phyloP scores from a whole-genome alignment of 1,140 invertebrate genomes.

The Diorhabda carinulata region DNA sequence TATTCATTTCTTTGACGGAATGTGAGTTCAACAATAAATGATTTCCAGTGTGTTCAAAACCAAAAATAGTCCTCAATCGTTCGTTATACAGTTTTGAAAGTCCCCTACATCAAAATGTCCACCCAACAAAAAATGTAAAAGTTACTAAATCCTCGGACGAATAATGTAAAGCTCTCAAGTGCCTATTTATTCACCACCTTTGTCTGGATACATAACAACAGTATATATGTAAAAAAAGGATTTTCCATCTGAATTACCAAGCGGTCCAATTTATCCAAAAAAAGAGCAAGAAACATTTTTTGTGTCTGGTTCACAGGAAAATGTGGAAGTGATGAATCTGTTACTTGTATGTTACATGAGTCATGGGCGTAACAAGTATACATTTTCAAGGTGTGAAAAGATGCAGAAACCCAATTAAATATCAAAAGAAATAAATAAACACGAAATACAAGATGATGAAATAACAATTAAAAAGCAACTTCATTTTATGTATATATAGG shows the following conservation, averaged over 20 bases:
- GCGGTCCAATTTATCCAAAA: conserved; percentile 2
- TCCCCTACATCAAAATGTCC: neutral
- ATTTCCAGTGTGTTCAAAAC: too few relatives aligned
- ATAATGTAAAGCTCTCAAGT: neutral
- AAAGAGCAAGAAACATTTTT: neutral
- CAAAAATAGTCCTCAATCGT: too few relatives aligned
- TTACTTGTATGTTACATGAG: neutral
- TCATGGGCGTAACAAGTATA: neutral
- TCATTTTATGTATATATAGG: too few relatives aligned
- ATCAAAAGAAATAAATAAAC: too few relatives aligned
- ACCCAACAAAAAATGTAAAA: neutral
- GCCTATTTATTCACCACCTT: conserved; percentile 2
- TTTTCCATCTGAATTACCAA: neutral
- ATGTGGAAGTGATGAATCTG: neutral
- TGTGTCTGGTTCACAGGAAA: neutral
- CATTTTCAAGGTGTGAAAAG: too few relatives aligned
- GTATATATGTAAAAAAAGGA: neutral
- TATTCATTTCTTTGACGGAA: too few relatives aligned
- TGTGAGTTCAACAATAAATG: too few relatives aligned
- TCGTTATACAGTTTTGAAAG: neutral
- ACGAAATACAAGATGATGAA: too few relatives aligned
- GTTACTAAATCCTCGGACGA: conserved; percentile 1
- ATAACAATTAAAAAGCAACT: too few relatives aligned
- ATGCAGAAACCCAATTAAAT: too few relatives aligned
- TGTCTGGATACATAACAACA: neutral